Evolutionary conservation across 2,797 vertebrate genomes (phyloP).

Genomic region (Eidolon dupreanum): DNA sequence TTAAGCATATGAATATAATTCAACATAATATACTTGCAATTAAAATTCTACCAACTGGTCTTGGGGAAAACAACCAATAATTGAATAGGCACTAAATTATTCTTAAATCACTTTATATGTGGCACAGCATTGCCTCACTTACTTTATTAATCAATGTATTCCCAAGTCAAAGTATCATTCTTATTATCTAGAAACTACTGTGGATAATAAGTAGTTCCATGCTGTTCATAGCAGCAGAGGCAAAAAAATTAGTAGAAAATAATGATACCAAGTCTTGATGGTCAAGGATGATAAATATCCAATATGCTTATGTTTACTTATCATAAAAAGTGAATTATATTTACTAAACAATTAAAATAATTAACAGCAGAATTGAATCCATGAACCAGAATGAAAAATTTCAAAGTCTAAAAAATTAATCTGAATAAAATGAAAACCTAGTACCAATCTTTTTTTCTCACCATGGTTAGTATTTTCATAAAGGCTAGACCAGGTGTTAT

Average conservation of each 20-base stretch:
- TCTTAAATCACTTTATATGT: background rate
- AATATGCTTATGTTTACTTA: background rate
- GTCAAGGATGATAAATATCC: background rate
- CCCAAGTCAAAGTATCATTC: background rate
- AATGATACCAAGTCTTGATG: background rate
- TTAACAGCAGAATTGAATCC: background rate
- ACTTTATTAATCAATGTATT: background rate
- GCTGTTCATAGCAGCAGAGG: background rate
- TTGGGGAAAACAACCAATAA: background rate
- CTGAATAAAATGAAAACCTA: background rate
- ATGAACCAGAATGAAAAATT: background rate
- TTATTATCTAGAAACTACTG: background rate
- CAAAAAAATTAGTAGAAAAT: background rate
- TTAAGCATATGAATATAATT: background rate
- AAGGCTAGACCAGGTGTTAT: background rate
- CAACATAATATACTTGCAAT: background rate
- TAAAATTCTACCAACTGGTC: background rate
- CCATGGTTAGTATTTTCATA: background rate
- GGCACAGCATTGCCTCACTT: background rate
- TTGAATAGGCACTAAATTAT: background rate
- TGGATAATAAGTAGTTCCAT: background rate
- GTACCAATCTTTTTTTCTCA: background rate
- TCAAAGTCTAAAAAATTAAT: background rate
- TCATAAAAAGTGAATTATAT: background rate
- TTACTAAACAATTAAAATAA: background rate